A percentile compares a stretch with the other conserved stretches of the same genome.
Conservation (phyloP, 2,113 vertebrate genomes). For the Catharus minimus region DNA sequence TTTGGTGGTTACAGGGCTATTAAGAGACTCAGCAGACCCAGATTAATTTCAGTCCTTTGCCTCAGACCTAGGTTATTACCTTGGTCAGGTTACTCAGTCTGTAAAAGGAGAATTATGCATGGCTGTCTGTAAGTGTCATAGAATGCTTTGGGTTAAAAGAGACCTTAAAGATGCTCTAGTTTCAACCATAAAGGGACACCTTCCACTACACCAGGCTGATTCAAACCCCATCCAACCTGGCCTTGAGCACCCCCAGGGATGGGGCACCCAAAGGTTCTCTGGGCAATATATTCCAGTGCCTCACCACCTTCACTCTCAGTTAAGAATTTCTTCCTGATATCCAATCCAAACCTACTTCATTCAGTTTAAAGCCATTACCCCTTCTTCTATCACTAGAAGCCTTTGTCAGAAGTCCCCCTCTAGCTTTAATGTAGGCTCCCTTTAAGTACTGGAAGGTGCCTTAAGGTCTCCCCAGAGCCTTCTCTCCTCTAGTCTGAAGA, state of each 20-base stretch:
- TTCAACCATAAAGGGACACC: background rate
- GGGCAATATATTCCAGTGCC: background rate
- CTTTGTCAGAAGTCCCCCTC: background rate
- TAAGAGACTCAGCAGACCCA: background rate
- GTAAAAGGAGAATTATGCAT: background rate
- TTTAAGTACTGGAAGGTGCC: background rate
- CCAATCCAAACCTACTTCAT: background rate
- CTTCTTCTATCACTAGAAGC: background rate
- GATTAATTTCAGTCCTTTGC: slow-evolving; percentile 4
- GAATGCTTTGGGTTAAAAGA: background rate
- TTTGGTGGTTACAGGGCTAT: background rate
- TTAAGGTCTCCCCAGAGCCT: background rate
- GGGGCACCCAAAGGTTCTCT: background rate
- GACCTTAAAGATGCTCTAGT: background rate
- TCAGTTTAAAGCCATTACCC: background rate
- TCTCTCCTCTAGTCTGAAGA: background rate
- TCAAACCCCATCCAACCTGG: background rate
- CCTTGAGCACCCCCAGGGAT: background rate
- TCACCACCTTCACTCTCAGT: background rate
- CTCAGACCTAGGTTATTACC: background rate
- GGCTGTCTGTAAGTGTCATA: background rate
- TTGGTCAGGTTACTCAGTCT: background rate
- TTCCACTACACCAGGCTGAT: background rate
- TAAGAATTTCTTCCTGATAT: background rate
- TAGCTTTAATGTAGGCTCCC: background rate